These are phyloP conservation scores for Ptychochromis oligacanthus DNA, from an alignment of 2,113 vertebrate species.

Conservation along the genomic window DNA sequence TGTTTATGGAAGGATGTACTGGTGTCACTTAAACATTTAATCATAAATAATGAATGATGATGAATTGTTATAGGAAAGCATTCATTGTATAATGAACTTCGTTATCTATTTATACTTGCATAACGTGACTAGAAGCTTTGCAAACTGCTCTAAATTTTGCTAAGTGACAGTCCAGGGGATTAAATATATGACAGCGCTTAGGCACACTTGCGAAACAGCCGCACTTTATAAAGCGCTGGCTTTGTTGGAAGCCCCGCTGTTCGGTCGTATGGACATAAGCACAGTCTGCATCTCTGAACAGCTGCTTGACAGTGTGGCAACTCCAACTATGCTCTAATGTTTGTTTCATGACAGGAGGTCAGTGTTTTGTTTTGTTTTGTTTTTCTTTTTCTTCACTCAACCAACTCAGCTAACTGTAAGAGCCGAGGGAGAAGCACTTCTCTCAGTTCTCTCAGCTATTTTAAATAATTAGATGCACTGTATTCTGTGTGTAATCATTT, in stretches of 20 bases:
- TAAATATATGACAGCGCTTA: background rate
- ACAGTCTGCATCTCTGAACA: constrained; percentile 16
- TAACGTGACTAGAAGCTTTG: background rate
- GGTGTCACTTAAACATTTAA: background rate
- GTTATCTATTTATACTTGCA: no score
- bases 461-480: background rate
- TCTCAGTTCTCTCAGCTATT: background rate
- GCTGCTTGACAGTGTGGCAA: constrained; percentile 28
- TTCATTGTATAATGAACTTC: background rate
- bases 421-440: background rate
- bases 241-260: constrained; percentile 2
- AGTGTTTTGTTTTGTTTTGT: background rate
- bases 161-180: no score
- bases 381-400: background rate
- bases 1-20: background rate
- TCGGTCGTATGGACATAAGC: background rate
- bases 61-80: background rate
- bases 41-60: background rate
- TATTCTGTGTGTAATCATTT: background rate
- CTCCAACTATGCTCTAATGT: constrained; percentile 16
- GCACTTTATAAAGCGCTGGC: background rate
- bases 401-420: background rate
- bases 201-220: background rate
- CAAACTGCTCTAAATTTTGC: no score
- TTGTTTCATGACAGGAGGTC: constrained; percentile 31